phyloP scores from a whole-genome alignment of 2,888 invertebrate species.

The Athalia rosae region DNA sequence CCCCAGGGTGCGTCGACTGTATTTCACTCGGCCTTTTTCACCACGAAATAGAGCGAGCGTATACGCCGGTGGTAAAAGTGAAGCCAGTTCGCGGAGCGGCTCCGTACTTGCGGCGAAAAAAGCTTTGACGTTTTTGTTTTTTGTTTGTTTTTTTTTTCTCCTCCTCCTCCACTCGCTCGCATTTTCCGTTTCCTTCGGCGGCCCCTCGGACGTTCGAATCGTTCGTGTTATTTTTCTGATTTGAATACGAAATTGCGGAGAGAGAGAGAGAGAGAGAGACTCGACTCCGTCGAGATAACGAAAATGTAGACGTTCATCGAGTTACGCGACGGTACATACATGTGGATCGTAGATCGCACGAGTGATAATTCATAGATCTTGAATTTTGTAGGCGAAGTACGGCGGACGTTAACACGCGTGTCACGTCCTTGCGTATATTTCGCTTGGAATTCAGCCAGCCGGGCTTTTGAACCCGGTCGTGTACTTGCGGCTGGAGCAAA shows the following conservation, averaged over 20 bases:
- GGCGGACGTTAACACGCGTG: conserved; percentile 22
- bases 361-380: conserved; percentile 18
- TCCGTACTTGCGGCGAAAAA: too few species aligned
- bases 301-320: neutral
- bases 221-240: too few species aligned
- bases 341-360: neutral
- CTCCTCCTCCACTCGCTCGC: too few species aligned
- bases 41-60: neutral
- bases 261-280: too few species aligned
- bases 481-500: conserved; percentile 2
- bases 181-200: too few species aligned
- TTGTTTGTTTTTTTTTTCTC: too few species aligned
- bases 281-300: neutral
- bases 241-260: too few species aligned
- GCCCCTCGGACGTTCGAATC: too few species aligned
- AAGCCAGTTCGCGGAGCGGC: too few species aligned
- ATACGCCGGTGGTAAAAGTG: neutral
- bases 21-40: neutral
- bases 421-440: conserved; percentile 27
- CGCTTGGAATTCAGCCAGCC: conserved; percentile 32
- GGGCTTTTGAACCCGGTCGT: neutral
- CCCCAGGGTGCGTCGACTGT: neutral
- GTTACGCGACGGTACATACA: neutral
- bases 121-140: too few species aligned
- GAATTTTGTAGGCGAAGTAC: neutral